Base-by-base conservation (phyloP, 2,797 vertebrate species). In the Lates japonicus region DNA sequence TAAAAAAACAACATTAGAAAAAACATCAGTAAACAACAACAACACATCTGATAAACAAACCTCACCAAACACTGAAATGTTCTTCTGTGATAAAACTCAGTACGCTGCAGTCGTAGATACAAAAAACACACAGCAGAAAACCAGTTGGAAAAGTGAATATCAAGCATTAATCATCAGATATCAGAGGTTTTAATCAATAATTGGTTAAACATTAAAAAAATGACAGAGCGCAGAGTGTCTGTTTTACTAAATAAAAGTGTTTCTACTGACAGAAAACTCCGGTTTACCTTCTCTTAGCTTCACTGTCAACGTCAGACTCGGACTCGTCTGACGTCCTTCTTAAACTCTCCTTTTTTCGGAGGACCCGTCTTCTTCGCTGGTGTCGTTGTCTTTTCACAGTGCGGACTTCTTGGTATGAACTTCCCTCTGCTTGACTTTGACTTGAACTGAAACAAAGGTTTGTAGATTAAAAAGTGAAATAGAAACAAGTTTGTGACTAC, bases 1-100 rank as follows among this genome's bases (percentile, higher is more conserved):
- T 99, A 85, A 1, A 76, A 76, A 87, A 83, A n/a, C 78, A 85
- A 49, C 6, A n/a, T n/a, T n/a, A 65, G 7, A 62, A 0, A 29
- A 39, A 12, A 54, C 1, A 48, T 55, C 31, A 51, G 20, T 3
- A 22, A 19, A 29, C 25, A 22, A 19, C 55, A 51, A 4, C 31
- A 35, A 9, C 14, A 35, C 5, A 2, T 10, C 25, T 4, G 60
- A 66, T 42, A 54, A 4, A 2, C 0, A 20, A 44, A 44, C 57
- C 1, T 25, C 7, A 12, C 2, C 10, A 51, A n/a, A 39, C 1
- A 5, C 22, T 5, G 11, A 29, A 13, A 29, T 20, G 9, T 2
- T 42, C 41, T 12, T 7, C 4, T 49, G 17, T 20, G 19, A 10
- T 20, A 22, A n/a, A 51, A 51, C 20, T 49, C 17, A 20, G 48